Evolutionary conservation across 2,113 vertebrate species (phyloP).

Genomic region (Lampris incognitus): DNA sequence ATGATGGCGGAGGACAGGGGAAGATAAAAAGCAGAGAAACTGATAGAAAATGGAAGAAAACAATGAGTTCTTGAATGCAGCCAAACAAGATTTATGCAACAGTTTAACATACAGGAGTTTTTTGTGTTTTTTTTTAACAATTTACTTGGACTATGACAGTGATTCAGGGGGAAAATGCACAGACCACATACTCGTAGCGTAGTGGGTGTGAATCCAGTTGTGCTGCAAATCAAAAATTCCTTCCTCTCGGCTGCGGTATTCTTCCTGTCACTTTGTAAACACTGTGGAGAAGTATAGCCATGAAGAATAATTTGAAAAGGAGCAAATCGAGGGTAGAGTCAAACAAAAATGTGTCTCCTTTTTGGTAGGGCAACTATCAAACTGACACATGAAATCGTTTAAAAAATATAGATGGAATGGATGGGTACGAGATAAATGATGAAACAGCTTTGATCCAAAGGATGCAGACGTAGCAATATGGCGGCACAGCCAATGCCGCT

Average conservation of each 20-base stretch:
- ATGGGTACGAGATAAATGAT: not conserved
- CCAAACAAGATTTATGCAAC: no score
- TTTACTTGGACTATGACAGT: not conserved
- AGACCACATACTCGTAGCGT: not conserved
- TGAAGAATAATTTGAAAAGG: slow-evolving; percentile 6
- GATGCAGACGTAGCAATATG: not conserved
- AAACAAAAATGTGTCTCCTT: not conserved
- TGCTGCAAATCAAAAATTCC: no score
- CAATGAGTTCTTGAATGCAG: no score
- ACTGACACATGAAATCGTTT: not conserved
- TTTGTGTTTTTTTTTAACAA: no score
- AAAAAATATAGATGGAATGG: slow-evolving; percentile 16
- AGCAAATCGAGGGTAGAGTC: not conserved
- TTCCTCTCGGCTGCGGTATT: not conserved
- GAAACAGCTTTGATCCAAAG: no score
- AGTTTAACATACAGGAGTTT: no score
- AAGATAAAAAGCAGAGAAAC: slow-evolving; percentile 6
- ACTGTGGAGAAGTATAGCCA: not conserved
- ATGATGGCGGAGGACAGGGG: not conserved
- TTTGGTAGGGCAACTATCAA: not conserved
- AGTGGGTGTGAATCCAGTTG: no score
- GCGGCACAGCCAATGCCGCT: not conserved
- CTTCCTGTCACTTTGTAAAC: not conserved
- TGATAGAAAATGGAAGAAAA: slow-evolving; percentile 2
- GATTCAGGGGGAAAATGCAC: not conserved